phyloP scores from a whole-genome alignment of 2,113 vertebrate species.

The Platanista minor region DNA sequence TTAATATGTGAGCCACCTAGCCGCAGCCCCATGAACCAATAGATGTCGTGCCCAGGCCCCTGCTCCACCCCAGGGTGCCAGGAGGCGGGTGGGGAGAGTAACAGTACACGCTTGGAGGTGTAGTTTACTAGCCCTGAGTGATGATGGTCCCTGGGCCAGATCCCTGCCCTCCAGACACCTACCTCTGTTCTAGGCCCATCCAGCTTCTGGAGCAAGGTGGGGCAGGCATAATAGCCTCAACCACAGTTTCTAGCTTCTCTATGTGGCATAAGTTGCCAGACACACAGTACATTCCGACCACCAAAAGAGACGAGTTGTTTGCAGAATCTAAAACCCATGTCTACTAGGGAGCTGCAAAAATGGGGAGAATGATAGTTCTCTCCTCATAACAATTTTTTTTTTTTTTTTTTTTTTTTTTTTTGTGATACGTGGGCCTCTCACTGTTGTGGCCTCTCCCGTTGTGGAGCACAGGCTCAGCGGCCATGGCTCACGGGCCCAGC shows the following conservation, averaged over 20 bases:
- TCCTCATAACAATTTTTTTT: background rate
- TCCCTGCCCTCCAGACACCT: background rate
- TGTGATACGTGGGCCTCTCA: too few species aligned
- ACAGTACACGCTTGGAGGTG: background rate
- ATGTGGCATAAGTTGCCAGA: background rate
- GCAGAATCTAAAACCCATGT: background rate
- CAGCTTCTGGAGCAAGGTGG: background rate
- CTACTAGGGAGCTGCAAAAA: background rate
- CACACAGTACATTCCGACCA: background rate
- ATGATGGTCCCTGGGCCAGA: background rate
- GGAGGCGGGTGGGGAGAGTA: background rate
- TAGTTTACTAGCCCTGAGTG: background rate
- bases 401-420: too few species aligned
- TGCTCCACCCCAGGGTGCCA: background rate
- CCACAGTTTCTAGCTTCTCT: background rate
- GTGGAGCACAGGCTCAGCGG: too few species aligned
- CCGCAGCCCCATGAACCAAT: background rate
- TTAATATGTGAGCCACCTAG: background rate
- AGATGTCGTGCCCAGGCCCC: background rate
- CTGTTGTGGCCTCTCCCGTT: too few species aligned
- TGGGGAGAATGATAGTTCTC: background rate
- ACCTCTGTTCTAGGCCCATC: background rate
- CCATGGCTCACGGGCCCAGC: too few species aligned
- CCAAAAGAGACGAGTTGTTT: background rate
- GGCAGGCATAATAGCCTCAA: background rate